These are phyloP conservation scores for Scylla paramamosain DNA, from an alignment of 1,140 invertebrate species.

Conservation along the genomic window DNA sequence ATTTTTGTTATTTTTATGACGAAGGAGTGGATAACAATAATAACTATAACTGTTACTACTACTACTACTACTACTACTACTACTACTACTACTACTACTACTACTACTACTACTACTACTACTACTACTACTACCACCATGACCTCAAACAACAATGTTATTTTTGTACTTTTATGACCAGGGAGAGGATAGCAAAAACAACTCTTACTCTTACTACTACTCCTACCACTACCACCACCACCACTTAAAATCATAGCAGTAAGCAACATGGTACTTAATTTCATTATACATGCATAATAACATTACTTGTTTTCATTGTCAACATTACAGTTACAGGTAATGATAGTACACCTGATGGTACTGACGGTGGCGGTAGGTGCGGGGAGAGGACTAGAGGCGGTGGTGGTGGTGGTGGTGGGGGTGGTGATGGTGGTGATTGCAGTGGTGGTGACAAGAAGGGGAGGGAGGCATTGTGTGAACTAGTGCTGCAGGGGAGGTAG, in stretches of 20 bases:
- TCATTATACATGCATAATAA: no score
- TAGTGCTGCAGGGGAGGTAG: background rate
- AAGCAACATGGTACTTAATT: no score
- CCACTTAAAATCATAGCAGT: no score
- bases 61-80: constrained; percentile 7
- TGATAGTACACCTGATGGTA: background rate
- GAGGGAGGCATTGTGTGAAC: background rate
- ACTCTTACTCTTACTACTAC: background rate
- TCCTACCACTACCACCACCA: background rate
- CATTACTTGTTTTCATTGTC: background rate
- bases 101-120: background rate
- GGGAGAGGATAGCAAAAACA: no score
- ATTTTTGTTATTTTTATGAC: background rate
- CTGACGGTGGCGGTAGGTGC: background rate
- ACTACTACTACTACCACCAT: background rate
- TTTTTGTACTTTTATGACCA: background rate
- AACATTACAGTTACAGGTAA: background rate
- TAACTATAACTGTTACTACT: background rate
- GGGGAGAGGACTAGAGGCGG: background rate
- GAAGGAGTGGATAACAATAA: background rate
- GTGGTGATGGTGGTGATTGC: background rate
- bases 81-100: background rate
- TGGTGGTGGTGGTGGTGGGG: background rate
- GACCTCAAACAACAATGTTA: background rate
- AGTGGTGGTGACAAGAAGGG: background rate